Evolutionary conservation across 2,113 vertebrate species (phyloP), one percentile per base, ranked within the genome.

Genomic region (Archocentrus centrarchus): DNA sequence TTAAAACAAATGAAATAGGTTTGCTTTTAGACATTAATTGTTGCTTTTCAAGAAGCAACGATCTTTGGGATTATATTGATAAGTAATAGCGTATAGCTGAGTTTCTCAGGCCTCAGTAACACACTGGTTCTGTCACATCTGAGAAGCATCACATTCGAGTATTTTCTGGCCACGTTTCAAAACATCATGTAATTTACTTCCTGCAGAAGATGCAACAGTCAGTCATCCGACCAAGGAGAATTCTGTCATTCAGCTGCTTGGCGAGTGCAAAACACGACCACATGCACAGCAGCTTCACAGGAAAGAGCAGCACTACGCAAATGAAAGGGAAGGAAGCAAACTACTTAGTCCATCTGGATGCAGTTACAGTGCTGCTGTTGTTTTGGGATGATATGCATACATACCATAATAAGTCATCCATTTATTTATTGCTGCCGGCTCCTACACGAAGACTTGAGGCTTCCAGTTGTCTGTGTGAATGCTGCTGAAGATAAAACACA

Each of bases 261-360:
- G 68, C 81, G 84, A 83, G 75, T 91, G 87, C 18, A 85, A 81
- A 88, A 85, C 68, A 85, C 60, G 88, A 93, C 59, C 86, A 90
- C 90, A 79, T 84, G 86, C 37, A 30, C 78, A 50, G 70, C 64
- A 59, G 80, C 53, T 66, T 35, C 11, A 18, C 50, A 80, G 58
- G 41, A 77, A 78, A 32, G 80, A 60, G 83, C 63, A 63, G 81
- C 81, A 11, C 60, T 17, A 4, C 82, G 66, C 50, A 30, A n/a
- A 0, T 61, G n/a, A 39, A 68, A 61, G 59, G 22, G 61, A 62
- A 39, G 59, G 57, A 86, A 83, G 82, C 59, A 13, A 75, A 84
- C n/a, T 47, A 78, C 77, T 39, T 44, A 1, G 5, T 75, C 39
- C 93, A 93, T 94, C 93, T 95, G 94, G 88, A 90, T 68, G 39